Evolutionary conservation across 2,888 invertebrate species (phyloP).

Genomic region (Bugula neritina): DNA sequence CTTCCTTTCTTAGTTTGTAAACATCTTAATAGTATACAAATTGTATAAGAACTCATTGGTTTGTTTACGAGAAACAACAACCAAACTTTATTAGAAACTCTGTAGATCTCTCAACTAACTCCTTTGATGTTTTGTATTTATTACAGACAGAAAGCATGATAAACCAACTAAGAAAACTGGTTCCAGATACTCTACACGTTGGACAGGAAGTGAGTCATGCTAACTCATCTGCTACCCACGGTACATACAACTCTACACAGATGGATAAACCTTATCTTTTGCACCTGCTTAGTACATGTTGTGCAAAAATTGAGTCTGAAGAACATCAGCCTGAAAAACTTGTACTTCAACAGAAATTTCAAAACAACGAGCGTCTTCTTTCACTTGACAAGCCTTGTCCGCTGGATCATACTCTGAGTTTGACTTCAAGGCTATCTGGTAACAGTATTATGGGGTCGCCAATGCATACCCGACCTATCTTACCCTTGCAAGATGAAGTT

Average conservation of each 20-base stretch:
- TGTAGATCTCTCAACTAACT: too few relatives aligned
- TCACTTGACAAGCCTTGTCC: neutral
- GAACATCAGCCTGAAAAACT: neutral
- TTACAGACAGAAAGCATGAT: slow-evolving; percentile 10
- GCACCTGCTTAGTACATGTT: neutral
- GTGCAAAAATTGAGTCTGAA: neutral
- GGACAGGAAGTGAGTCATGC: neutral
- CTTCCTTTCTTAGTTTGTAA: too few relatives aligned
- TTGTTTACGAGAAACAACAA: too few relatives aligned
- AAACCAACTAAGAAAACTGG: neutral
- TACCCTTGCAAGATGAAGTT: neutral
- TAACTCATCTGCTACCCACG: neutral
- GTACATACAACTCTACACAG: neutral
- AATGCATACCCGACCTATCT: slow-evolving; percentile 10
- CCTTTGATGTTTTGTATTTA: too few relatives aligned
- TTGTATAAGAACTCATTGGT: too few relatives aligned
- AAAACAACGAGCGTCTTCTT: neutral
- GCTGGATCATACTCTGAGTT: neutral
- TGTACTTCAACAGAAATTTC: neutral
- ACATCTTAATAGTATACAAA: too few relatives aligned
- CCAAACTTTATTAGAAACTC: too few relatives aligned
- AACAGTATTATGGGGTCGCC: neutral
- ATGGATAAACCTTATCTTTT: neutral
- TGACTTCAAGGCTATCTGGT: neutral
- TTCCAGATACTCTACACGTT: neutral